Percentiles rank a stretch among this genome's conserved stretches.
Evolutionary conservation across 2,888 invertebrate species (phyloP).

Genomic region (Marronus borbonicus): DNA sequence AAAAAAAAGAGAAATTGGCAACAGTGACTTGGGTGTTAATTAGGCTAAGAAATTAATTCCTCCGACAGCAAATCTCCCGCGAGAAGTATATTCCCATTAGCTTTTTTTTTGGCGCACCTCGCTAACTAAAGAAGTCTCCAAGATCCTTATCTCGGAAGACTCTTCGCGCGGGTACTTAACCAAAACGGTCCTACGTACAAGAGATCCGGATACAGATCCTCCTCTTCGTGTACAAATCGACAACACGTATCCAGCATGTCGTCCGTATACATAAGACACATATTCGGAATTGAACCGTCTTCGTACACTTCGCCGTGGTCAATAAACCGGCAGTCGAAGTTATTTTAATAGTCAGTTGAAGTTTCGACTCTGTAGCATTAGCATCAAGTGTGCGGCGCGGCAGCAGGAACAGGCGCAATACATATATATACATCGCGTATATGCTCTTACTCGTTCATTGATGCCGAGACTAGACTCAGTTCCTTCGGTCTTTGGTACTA

Average conservation of each 20-base stretch:
- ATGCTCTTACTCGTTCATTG: slow-evolving; percentile 38
- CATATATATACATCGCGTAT: slow-evolving; percentile 44
- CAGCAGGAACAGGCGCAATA: slow-evolving; percentile 38
- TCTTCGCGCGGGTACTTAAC: slow-evolving; percentile 14
- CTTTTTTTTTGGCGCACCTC: background rate
- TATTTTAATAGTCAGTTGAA: slow-evolving; percentile 48
- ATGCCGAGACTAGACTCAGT: slow-evolving; percentile 33
- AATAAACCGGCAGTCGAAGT: slow-evolving; percentile 48
- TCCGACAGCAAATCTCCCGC: background rate
- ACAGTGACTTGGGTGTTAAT: too few relatives aligned
- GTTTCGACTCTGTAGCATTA: slow-evolving; percentile 47
- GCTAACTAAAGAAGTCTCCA: background rate
- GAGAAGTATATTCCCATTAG: background rate
- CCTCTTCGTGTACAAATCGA: slow-evolving; percentile 31
- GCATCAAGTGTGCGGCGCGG: slow-evolving; percentile 46
- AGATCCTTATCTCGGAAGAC: slow-evolving; percentile 4
- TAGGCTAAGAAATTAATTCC: too few relatives aligned
- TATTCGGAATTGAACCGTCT: slow-evolving; percentile 44
- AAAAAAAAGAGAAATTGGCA: too few relatives aligned
- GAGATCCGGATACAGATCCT: slow-evolving; percentile 6
- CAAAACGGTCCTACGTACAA: background rate
- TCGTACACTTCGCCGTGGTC: slow-evolving; percentile 47
- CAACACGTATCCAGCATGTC: slow-evolving; percentile 35
- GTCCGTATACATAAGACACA: slow-evolving; percentile 44
- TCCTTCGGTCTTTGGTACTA: slow-evolving; percentile 14